phyloP scores from a whole-genome alignment of 2,113 vertebrate species.

The Tragelaphus buxtoni region DNA sequence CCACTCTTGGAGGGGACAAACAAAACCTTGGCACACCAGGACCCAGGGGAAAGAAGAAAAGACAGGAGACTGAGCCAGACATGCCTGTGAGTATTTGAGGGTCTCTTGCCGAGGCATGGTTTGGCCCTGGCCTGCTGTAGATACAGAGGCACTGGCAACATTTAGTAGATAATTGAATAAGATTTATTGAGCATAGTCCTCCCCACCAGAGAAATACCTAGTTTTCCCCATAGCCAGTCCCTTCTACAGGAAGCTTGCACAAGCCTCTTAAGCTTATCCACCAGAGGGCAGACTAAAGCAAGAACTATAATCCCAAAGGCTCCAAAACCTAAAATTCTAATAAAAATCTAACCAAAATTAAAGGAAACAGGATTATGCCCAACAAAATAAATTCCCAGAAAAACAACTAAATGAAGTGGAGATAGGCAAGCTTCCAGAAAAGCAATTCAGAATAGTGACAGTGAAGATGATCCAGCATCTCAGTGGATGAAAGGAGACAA shows the following conservation, averaged over 20 bases:
- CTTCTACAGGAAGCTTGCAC: not conserved
- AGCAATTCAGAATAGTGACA: not conserved
- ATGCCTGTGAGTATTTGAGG: not conserved
- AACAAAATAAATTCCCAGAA: not conserved
- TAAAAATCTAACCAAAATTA: not conserved
- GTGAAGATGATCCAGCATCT: not conserved
- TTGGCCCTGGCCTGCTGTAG: not conserved
- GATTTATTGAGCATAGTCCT: not conserved
- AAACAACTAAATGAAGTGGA: not conserved
- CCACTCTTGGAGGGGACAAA: not conserved
- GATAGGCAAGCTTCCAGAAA: not conserved
- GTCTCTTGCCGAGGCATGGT: not conserved
- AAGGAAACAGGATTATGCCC: not conserved
- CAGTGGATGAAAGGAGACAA: not conserved
- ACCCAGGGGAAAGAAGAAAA: not conserved
- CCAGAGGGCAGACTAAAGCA: not conserved
- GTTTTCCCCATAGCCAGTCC: not conserved
- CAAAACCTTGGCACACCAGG: not conserved
- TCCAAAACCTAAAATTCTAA: not conserved
- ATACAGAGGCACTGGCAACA: not conserved
- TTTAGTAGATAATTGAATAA: not conserved
- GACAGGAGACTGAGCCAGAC: not conserved
- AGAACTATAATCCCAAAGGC: not conserved
- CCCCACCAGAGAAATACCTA: not conserved
- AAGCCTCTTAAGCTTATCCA: not conserved